Evolutionary conservation across 2,797 vertebrate genomes (phyloP).

Genomic region (Pristis pectinata): DNA sequence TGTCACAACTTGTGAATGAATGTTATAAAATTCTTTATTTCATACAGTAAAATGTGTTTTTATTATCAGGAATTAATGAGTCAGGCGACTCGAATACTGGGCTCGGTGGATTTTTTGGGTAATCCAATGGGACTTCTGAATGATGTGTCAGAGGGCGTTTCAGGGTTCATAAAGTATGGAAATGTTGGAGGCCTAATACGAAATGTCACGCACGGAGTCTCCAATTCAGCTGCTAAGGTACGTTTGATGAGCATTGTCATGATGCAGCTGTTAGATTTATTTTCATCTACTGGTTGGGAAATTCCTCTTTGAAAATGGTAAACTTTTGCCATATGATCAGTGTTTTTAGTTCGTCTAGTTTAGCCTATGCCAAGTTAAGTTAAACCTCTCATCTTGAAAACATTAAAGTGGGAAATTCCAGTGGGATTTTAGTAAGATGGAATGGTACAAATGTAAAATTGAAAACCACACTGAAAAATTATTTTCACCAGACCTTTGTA

Average conservation of each 20-base stretch:
- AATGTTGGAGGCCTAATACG: conserved; percentile 91
- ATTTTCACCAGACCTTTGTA: not conserved
- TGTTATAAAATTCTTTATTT: not conserved
- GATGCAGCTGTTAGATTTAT: not conserved
- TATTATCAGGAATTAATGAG: conserved; percentile 79
- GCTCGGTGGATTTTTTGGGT: conserved; percentile 94
- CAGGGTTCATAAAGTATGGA: conserved; percentile 88
- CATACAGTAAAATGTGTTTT: not conserved
- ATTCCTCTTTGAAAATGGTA: not conserved
- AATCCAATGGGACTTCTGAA: conserved; percentile 93
- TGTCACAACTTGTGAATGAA: not conserved
- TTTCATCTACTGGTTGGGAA: not conserved
- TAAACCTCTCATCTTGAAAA: not conserved
- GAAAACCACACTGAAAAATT: not conserved
- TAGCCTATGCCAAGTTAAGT: not conserved
- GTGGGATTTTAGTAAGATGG: not conserved
- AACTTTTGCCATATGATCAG: not conserved
- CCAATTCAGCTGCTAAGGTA: conserved; percentile 98
- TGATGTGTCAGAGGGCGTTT: conserved; percentile 86
- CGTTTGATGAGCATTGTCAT: conserved; percentile 33
- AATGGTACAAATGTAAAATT: not conserved
- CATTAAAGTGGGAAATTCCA: not conserved
- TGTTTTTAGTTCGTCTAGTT: not conserved
- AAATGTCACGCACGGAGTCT: conserved; percentile 93
- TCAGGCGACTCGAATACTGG: conserved; percentile 90